Evolutionary conservation across 1,140 invertebrate species (phyloP).

Genomic region (Drosophila arizonae): DNA sequence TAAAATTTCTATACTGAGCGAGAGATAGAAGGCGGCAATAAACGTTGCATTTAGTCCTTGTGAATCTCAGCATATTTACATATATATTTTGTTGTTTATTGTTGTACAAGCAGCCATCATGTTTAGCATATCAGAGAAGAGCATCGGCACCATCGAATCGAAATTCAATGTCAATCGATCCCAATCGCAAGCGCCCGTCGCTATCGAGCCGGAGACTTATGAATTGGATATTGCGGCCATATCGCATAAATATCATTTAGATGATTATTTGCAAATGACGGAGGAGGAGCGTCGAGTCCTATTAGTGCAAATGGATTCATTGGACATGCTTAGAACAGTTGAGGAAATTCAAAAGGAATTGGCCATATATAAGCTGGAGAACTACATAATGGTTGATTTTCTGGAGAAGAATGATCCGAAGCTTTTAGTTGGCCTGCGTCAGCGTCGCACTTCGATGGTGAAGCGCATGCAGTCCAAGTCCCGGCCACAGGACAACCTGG

Average conservation of each 20-base stretch:
- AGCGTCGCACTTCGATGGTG: slow-evolving; percentile 61
- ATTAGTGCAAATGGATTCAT: slow-evolving; percentile 49
- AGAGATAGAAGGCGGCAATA: too few relatives aligned
- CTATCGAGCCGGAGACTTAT: slow-evolving; percentile 9
- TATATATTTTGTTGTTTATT: background rate
- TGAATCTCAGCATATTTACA: background rate
- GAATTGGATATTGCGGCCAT: slow-evolving; percentile 56
- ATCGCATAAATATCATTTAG: slow-evolving; percentile 49
- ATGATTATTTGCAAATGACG: slow-evolving; percentile 34
- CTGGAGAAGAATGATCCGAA: slow-evolving; percentile 80
- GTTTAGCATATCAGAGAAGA: slow-evolving; percentile 4
- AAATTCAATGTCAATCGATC: slow-evolving; percentile 9
- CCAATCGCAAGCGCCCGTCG: background rate
- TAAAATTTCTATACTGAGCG: background rate
- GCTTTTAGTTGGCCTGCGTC: slow-evolving; percentile 58
- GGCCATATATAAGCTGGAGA: slow-evolving; percentile 64
- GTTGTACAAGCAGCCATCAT: background rate
- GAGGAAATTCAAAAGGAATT: slow-evolving; percentile 60
- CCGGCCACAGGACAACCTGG: slow-evolving; percentile 2
- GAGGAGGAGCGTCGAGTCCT: slow-evolving; percentile 38
- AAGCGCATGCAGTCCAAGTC: slow-evolving; percentile 26
- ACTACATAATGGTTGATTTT: slow-evolving; percentile 71
- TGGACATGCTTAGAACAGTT: slow-evolving; percentile 67
- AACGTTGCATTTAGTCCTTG: slow-evolving; percentile 7
- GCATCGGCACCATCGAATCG: slow-evolving; percentile 2